A percentile compares a stretch with the other conserved stretches of the same genome.
These are phyloP conservation scores for Ptychobarbus kaznakovi DNA, from an alignment of 2,797 vertebrate genomes.

Conservation along the genomic window DNA sequence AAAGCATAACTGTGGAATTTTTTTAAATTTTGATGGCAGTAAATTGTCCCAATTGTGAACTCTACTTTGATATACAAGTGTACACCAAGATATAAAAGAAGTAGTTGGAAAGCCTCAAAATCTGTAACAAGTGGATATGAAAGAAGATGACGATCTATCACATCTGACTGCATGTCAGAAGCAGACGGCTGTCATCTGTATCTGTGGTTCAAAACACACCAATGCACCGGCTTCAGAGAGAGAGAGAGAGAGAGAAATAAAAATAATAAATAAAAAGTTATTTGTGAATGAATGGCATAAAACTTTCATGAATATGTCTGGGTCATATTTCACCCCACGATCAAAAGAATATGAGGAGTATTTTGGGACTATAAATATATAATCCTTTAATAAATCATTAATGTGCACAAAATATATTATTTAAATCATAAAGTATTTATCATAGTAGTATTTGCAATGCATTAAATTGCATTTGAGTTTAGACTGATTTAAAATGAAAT, in stretches of 20 bases:
- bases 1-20: neutral
- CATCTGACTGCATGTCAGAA: neutral
- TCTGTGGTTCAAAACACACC: neutral
- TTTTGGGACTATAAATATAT: neutral
- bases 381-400: neutral
- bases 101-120: neutral
- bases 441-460: neutral
- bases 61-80: neutral
- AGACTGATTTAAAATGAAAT: neutral
- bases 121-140: neutral
- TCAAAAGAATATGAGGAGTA: neutral
- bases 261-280: neutral
- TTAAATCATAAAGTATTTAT: neutral
- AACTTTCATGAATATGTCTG: neutral
- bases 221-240: neutral
- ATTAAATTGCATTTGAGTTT: neutral
- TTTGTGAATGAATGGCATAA: neutral
- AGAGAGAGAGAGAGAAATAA: neutral
- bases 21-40: too few species aligned
- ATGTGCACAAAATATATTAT: neutral
- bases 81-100: neutral
- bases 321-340: neutral
- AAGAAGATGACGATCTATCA: neutral
- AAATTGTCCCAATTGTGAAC: slow-evolving; percentile 4
- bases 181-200: neutral